phyloP scores from a whole-genome alignment of 2,113 vertebrate genomes.

The Mola mola region DNA sequence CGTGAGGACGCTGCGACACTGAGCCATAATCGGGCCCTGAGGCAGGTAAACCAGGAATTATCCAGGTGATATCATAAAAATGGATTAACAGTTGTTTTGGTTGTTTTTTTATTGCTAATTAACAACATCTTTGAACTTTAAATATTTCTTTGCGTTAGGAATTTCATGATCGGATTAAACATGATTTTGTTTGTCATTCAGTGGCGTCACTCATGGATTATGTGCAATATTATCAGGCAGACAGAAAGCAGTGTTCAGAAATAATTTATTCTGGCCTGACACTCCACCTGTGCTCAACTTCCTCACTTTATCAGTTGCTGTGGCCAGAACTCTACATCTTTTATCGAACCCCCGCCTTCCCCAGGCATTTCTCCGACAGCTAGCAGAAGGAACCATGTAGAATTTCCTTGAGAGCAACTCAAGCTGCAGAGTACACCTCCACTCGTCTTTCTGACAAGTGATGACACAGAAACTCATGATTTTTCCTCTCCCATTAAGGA shows the following conservation, averaged over 20 bases:
- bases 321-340: slow-evolving; percentile 42
- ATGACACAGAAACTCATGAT: slow-evolving; percentile 76
- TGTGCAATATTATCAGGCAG: neutral
- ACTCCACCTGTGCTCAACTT: slow-evolving; percentile 2
- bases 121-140: no score
- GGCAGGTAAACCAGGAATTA: no score
- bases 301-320: slow-evolving; percentile 10
- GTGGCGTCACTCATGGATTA: no score
- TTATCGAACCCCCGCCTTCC: slow-evolving; percentile 45
- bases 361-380: slow-evolving; percentile 51
- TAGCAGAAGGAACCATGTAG: slow-evolving; percentile 64
- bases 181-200: no score
- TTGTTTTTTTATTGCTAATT: no score
- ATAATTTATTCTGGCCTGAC: slow-evolving; percentile 48
- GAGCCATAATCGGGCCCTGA: no score
- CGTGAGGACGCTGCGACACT: no score
- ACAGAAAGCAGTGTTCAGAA: slow-evolving; percentile 13
- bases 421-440: slow-evolving; percentile 47
- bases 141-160: no score
- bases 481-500: slow-evolving; percentile 74
- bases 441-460: slow-evolving; percentile 66
- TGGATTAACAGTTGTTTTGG: no score
- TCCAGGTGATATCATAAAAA: no score
- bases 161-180: no score
- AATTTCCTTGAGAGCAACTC: slow-evolving; percentile 72